Evolutionary conservation across 2,888 invertebrate species (phyloP), one percentile per base, ranked within the genome.

Genomic region (Desoria tigrina): DNA sequence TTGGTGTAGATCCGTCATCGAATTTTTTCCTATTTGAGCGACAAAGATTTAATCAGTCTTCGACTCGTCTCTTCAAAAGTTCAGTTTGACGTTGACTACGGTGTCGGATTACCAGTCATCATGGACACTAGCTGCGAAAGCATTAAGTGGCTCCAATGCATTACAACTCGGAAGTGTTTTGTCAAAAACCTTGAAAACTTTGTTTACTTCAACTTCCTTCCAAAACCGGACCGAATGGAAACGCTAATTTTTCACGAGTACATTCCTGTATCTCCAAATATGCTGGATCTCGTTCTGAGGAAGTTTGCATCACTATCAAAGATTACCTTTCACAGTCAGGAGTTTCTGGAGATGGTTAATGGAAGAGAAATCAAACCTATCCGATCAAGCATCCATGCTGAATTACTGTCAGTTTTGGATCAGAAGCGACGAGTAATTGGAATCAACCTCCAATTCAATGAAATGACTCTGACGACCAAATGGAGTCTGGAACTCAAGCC

Each of bases 41-140:
- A 62, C 42, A 42, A 62, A 23, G 65, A 68, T 39, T 27, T 55
- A 7, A 26, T 68, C 18, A 68, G 56, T 37, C 63, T 68, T 16
- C 39, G 68, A 11, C 59, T 63, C 18, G 56, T 65, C 14, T 59
- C 62, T 32, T 18, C 55, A 23, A 55, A 27, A 14, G 37, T 55
- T 4, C n/a, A 26, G 11, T 23, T 37, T 6, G 28, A 32, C 3
- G 26, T 55, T 27, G 55, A 55, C 18, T 9, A 55, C 18, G 32
- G 23, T 9, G 16, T 28, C 3, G 55, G 55, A 16, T 37, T 55
- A 26, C 55, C 28, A 32, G 37, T 55, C 14, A 24, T 55, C 28
- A 23, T 55, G 32, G 37, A 55, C 55, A 55, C 55, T 4, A 14
- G 14, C 7, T 32, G 14, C 3, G 55, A 55, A n/a, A 32, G 18